Conservation (phyloP, 1,140 invertebrate species). For the Leguminivora glycinivorella region DNA sequence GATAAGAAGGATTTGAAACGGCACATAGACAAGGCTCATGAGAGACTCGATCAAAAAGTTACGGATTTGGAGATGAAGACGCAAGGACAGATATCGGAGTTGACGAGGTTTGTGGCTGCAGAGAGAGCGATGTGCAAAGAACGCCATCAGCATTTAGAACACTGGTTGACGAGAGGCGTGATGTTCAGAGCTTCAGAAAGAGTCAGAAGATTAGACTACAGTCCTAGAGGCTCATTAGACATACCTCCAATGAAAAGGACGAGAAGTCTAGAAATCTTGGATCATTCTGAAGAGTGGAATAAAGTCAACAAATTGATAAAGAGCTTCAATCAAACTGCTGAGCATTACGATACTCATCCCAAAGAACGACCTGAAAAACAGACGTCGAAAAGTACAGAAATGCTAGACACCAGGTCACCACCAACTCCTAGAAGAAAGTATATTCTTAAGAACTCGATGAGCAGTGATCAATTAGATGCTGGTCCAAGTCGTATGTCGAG, state of each 20-base stretch:
- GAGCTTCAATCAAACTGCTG: constrained; percentile 64
- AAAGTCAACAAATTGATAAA: constrained; percentile 62
- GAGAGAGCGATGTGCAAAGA: constrained; percentile 83
- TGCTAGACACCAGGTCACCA: constrained; percentile 58
- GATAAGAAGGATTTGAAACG: constrained; percentile 92
- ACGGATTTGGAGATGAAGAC: constrained; percentile 89
- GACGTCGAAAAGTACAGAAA: constrained; percentile 73
- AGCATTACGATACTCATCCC: constrained; percentile 63
- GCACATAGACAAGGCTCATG: constrained; percentile 89
- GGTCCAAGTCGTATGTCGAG: constrained; percentile 55
- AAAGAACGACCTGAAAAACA: constrained; percentile 65
- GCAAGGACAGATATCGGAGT: constrained; percentile 86
- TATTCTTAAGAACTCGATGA: constrained; percentile 67
- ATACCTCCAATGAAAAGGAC: constrained; percentile 82
- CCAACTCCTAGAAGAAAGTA: constrained; percentile 55
- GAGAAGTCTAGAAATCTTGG: constrained; percentile 82
- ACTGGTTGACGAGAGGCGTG: constrained; percentile 82
- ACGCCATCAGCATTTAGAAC: constrained; percentile 83
- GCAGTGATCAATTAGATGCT: constrained; percentile 66
- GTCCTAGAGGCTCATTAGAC: constrained; percentile 80
- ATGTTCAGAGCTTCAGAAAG: constrained; percentile 81
- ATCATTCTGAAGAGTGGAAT: constrained; percentile 74
- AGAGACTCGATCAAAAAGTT: constrained; percentile 89
- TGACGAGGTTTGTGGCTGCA: constrained; percentile 83
- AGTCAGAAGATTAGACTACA: constrained; percentile 75